phyloP scores from a whole-genome alignment of 2,888 invertebrate species.

The Odontocerum albicorne region DNA sequence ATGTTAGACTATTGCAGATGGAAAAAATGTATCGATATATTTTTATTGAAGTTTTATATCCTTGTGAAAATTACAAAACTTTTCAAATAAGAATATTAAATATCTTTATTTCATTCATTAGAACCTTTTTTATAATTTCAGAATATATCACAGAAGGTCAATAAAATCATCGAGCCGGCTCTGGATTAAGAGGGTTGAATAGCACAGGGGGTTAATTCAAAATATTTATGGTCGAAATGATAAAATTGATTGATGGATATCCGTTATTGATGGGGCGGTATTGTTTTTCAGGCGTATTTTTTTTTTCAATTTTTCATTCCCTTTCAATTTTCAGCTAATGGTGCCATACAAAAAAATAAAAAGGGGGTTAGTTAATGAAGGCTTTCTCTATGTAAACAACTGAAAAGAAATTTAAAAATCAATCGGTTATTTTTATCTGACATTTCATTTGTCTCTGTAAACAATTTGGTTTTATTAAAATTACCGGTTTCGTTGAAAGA shows the following conservation, averaged over 20 bases:
- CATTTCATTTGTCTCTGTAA: not conserved
- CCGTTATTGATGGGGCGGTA: constrained; percentile 30
- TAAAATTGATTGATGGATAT: constrained; percentile 34
- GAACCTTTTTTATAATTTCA: no score
- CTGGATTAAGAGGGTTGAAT: constrained; percentile 12
- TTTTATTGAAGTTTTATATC: no score
- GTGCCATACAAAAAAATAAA: no score
- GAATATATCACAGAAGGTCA: not conserved
- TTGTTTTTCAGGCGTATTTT: constrained; percentile 24
- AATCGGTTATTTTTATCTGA: not conserved
- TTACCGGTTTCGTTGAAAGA: no score
- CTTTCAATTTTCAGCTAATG: constrained; percentile 19
- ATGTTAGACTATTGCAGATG: no score
- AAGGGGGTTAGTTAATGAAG: no score
- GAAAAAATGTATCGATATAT: no score
- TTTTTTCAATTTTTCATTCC: constrained; percentile 17
- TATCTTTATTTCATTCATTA: no score
- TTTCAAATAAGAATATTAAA: no score
- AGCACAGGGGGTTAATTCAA: constrained; percentile 13
- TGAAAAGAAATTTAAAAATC: not conserved
- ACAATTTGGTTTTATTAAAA: no score
- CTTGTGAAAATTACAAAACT: no score
- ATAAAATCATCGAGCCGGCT: not conserved
- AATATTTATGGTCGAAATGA: constrained; percentile 33
- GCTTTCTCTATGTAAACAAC: not conserved